Evolutionary conservation across 2,797 vertebrate genomes (phyloP).

Genomic region (Anas capensis): DNA sequence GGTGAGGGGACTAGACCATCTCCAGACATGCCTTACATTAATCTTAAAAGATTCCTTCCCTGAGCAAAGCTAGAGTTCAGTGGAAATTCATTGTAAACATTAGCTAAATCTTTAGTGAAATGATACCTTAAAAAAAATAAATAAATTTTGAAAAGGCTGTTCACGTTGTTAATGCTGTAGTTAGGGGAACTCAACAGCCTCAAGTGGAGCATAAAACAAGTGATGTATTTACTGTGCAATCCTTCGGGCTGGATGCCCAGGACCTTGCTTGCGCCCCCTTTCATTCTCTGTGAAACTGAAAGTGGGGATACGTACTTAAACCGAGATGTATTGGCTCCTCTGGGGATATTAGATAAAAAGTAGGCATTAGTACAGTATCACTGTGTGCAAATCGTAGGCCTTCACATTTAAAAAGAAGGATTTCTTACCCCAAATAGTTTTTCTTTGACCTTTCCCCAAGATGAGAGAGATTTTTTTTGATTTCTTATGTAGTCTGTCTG

Average conservation of each 20-base stretch:
- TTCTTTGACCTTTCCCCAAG: background rate
- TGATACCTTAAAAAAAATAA: background rate
- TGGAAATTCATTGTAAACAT: background rate
- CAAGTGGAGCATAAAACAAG: background rate
- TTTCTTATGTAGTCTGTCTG: background rate
- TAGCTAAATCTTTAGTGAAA: background rate
- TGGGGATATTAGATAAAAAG: background rate
- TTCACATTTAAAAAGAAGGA: background rate
- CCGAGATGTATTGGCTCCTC: background rate
- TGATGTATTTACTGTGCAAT: background rate
- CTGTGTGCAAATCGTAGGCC: background rate
- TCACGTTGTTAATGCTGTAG: background rate
- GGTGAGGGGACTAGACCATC: accelerated
- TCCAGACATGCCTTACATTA: background rate
- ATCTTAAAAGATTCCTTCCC: background rate
- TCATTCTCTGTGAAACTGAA: background rate
- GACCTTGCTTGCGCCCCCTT: background rate
- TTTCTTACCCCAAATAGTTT: background rate
- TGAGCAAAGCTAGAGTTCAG: background rate
- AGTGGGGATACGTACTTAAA: background rate
- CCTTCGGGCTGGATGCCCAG: background rate
- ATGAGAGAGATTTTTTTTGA: background rate
- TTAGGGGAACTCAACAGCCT: background rate
- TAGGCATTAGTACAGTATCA: background rate
- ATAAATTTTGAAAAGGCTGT: background rate